These are phyloP conservation scores for Drosophila lacteicornis DNA, from an alignment of 1,140 invertebrate species.

Conservation along the genomic window DNA sequence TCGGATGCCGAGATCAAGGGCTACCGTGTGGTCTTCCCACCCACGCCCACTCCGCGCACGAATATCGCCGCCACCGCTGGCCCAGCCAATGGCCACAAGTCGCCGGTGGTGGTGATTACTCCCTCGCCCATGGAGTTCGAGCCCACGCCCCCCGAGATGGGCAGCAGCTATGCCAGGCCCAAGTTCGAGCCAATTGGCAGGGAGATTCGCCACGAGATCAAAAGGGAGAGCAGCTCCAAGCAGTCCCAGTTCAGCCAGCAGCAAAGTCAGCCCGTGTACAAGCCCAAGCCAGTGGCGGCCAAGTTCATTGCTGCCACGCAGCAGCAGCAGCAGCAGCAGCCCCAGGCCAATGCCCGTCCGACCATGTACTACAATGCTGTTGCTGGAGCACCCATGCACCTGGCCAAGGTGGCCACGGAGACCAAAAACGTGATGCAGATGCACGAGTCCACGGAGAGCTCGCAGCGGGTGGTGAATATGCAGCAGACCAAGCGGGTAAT, in stretches of 20 bases:
- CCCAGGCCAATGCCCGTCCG: conserved; percentile 59
- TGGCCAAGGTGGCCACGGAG: conserved; percentile 87
- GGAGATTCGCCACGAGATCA: conserved; percentile 85
- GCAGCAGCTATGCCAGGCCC: conserved; percentile 84
- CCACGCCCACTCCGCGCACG: conserved; percentile 85
- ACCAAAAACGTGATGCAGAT: conserved; percentile 89
- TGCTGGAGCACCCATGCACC: conserved; percentile 86
- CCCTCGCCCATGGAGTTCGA: conserved; percentile 87
- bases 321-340: conserved; percentile 78
- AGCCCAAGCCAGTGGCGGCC: conserved; percentile 85
- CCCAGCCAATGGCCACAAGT: conserved; percentile 71
- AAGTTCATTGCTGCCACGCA: conserved; percentile 85
- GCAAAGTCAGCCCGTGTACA: conserved; percentile 83
- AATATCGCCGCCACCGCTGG: conserved; percentile 54
- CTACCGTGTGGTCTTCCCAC: conserved; percentile 87
- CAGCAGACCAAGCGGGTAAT: conserved; percentile 89
- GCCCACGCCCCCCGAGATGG: conserved; percentile 85
- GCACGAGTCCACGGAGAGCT: conserved; percentile 89
- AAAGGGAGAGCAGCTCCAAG: conserved; percentile 66
- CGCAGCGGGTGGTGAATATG: conserved; percentile 88
- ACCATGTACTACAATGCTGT: conserved; percentile 86
- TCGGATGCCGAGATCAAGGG: conserved; percentile 86
- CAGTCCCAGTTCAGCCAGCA: conserved; percentile 65
- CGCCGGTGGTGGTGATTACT: conserved; percentile 85
- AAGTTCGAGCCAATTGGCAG: conserved; percentile 86